Conservation (phyloP, 2,888 invertebrate species). For the Chrysolina americana region DNA sequence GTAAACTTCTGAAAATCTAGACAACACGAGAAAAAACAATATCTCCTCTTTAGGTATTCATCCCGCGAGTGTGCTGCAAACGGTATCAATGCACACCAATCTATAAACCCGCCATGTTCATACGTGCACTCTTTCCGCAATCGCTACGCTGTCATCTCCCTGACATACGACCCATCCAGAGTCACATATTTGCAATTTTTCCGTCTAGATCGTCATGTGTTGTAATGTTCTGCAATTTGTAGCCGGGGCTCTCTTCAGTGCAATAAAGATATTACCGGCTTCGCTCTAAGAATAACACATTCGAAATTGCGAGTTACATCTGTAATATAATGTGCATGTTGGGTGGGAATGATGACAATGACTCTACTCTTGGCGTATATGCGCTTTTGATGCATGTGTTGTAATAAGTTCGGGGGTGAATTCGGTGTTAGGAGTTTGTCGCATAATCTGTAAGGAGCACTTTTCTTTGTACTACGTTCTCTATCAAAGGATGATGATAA, state of each 20-base stretch:
- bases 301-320: conserved; percentile 53
- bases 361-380: conserved; percentile 31
- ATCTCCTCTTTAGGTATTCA: conserved; percentile 39
- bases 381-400: conserved; percentile 29
- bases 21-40: conserved; percentile 17
- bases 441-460: not conserved
- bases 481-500: not conserved
- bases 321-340: conserved; percentile 41
- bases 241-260: conserved; percentile 62
- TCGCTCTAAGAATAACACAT: conserved; percentile 59
- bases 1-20: conserved; percentile 13
- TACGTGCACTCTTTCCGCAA: conserved; percentile 61
- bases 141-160: conserved; percentile 45
- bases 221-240: conserved; percentile 65
- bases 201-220: conserved; percentile 64
- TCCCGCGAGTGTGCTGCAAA: conserved; percentile 33
- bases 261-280: conserved; percentile 65
- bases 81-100: conserved; percentile 55
- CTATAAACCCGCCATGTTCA: conserved; percentile 59
- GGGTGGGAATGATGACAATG: conserved; percentile 37
- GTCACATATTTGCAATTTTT: conserved; percentile 66
- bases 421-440: conserved; percentile 8
- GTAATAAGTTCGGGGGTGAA: conserved; percentile 27
- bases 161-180: conserved; percentile 58
- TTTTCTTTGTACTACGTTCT: not conserved